These are phyloP conservation scores for Corythoichthys intestinalis DNA, from an alignment of 2,113 vertebrate genomes.

Conservation along the genomic window DNA sequence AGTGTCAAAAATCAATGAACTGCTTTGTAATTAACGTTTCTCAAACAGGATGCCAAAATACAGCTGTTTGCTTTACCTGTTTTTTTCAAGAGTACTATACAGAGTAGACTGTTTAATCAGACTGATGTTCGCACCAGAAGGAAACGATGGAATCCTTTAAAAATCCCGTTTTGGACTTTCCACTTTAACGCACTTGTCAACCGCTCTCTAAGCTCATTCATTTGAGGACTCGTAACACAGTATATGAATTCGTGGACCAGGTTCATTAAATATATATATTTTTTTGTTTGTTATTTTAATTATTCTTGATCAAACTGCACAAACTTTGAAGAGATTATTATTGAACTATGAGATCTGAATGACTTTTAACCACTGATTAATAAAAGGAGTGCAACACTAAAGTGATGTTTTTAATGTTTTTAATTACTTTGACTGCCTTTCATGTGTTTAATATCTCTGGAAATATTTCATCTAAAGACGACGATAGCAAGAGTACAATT, in stretches of 20 bases:
- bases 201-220: conserved; percentile 31
- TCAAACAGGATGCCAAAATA: conserved; percentile 55
- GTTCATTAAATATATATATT: conserved; percentile 47
- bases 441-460: not conserved
- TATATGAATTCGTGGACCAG: conserved; percentile 48
- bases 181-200: conserved; percentile 62
- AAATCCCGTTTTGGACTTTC: conserved; percentile 41
- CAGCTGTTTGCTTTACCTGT: conserved; percentile 26
- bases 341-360: conserved; percentile 60
- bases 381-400: conserved; percentile 75
- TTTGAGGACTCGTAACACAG: conserved; percentile 64
- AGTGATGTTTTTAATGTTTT: conserved; percentile 22
- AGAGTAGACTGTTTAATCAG: conserved; percentile 26
- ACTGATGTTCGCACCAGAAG: conserved; percentile 15
- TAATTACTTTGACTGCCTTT: conserved; percentile 21
- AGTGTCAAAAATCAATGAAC: conserved; percentile 36
- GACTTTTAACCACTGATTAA: conserved; percentile 79
- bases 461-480: not conserved
- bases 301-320: conserved; percentile 75
- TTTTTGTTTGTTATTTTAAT: conserved; percentile 56
- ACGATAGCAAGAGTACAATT: conserved; percentile 4
- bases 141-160: conserved; percentile 21
- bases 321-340: conserved; percentile 50
- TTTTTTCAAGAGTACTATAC: conserved; percentile 44
- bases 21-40: conserved; percentile 46